A percentile compares a stretch with the other conserved stretches of the same genome.
Conservation (phyloP, 2,797 vertebrate species). For the Cheirogaleus major region DNA sequence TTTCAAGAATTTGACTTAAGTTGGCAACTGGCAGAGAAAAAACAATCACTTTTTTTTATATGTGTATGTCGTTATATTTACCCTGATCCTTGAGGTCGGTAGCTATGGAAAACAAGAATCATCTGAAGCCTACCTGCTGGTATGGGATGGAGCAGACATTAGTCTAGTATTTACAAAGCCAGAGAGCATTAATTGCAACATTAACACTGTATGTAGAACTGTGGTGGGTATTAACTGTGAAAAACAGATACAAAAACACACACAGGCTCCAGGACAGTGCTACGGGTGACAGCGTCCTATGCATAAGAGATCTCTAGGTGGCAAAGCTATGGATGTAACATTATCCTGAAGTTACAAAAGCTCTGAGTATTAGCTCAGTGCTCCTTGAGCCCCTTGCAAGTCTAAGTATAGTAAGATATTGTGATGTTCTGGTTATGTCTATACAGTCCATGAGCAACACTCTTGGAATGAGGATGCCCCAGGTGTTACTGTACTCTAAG, state of each 20-base stretch:
- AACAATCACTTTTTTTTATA: not conserved
- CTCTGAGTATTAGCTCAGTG: not conserved
- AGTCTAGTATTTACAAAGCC: not conserved
- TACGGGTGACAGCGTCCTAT: not conserved
- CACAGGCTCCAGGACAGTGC: not conserved
- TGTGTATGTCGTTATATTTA: not conserved
- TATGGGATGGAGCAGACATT: not conserved
- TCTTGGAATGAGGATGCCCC: not conserved
- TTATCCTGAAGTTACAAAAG: not conserved
- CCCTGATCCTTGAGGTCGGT: not conserved
- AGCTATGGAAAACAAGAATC: not conserved
- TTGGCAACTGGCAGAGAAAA: constrained; percentile 38
- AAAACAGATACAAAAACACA: not conserved
- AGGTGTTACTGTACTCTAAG: not conserved
- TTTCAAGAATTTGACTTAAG: constrained; percentile 72
- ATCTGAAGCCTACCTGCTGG: not conserved
- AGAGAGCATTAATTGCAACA: not conserved
- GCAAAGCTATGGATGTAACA: not conserved
- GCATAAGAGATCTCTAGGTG: not conserved
- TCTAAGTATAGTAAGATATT: not conserved
- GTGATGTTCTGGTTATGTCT: not conserved
- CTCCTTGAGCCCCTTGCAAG: not conserved
- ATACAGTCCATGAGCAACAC: not conserved
- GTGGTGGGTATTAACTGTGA: not conserved
- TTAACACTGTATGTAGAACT: not conserved